Percentiles rank a stretch among this genome's conserved stretches.
phyloP scores from a whole-genome alignment of 1,140 invertebrate species.

The Myzus persicae region DNA sequence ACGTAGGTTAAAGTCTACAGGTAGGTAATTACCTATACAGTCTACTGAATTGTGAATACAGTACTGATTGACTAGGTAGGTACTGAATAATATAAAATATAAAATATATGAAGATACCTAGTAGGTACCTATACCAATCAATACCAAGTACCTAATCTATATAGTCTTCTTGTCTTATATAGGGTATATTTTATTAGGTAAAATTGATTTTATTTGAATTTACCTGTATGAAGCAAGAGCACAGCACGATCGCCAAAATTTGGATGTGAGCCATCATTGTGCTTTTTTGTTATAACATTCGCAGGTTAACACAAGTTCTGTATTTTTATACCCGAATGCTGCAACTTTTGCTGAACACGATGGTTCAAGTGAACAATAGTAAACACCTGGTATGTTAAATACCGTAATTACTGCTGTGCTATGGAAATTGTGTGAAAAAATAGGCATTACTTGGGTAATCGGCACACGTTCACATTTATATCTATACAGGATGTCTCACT shows the following conservation, averaged over 20 bases:
- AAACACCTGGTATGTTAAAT: neutral
- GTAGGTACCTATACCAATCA: too few species aligned
- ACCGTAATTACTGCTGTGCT: neutral
- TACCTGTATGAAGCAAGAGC: slow-evolving; percentile 3
- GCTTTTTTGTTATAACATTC: neutral
- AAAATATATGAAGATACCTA: too few species aligned
- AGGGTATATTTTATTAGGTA: neutral
- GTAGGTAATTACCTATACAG: too few species aligned
- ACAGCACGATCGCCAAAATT: neutral
- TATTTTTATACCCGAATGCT: neutral
- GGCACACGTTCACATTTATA: neutral
- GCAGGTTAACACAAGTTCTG: neutral
- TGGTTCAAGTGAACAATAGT: neutral
- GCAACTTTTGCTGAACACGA: neutral
- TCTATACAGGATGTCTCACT: neutral
- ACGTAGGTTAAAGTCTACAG: too few species aligned
- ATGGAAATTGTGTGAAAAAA: neutral
- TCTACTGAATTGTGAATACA: too few species aligned
- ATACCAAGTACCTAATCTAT: too few species aligned
- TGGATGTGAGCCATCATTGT: neutral
- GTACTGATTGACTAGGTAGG: too few species aligned
- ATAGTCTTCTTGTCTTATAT: neutral
- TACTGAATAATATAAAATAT: too few species aligned
- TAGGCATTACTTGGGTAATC: neutral
- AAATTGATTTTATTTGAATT: slow-evolving; percentile 9